These are phyloP conservation scores for Lordiphosa mommai DNA, from an alignment of 1,140 invertebrate genomes.

Conservation along the genomic window DNA sequence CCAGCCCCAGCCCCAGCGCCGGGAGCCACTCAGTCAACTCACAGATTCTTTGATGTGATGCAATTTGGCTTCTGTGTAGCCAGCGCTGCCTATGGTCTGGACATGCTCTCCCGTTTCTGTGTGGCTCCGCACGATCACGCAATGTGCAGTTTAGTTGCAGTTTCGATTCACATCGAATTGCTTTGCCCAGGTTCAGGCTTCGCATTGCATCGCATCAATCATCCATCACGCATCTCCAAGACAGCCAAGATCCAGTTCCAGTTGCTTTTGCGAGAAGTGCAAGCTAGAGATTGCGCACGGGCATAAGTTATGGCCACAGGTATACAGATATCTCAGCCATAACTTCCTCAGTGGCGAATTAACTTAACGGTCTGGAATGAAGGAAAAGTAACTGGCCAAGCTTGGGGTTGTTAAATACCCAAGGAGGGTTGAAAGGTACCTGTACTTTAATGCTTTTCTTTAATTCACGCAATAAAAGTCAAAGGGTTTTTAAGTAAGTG, in stretches of 20 bases:
- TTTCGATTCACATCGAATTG: constrained; percentile 70
- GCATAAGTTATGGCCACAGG: no score
- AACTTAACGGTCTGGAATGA: no score
- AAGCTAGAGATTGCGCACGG: constrained; percentile 1
- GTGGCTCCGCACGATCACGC: constrained; percentile 61
- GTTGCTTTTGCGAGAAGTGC: no score
- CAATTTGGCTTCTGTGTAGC: constrained; percentile 79
- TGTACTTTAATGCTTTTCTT: no score
- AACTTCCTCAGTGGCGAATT: no score
- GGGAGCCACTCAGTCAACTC: constrained; percentile 46
- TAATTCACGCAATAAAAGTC: no score
- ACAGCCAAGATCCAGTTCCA: constrained; percentile 19
- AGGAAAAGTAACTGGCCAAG: no score
- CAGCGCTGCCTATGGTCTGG: constrained; percentile 37
- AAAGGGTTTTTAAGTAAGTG: no score
- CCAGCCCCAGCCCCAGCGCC: constrained; percentile 28
- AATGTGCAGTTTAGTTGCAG: constrained; percentile 75
- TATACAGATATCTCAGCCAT: no score
- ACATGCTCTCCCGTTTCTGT: constrained; percentile 43
- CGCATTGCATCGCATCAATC: constrained; percentile 63
- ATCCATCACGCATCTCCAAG: constrained; percentile 62
- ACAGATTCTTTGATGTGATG: constrained; percentile 43
- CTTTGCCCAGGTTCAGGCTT: constrained; percentile 43
- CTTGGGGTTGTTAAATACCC: no score
- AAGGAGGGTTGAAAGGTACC: no score